These are phyloP conservation scores for Monodelphis domestica DNA, from an alignment of 2,797 vertebrate species.

Conservation along the genomic window DNA sequence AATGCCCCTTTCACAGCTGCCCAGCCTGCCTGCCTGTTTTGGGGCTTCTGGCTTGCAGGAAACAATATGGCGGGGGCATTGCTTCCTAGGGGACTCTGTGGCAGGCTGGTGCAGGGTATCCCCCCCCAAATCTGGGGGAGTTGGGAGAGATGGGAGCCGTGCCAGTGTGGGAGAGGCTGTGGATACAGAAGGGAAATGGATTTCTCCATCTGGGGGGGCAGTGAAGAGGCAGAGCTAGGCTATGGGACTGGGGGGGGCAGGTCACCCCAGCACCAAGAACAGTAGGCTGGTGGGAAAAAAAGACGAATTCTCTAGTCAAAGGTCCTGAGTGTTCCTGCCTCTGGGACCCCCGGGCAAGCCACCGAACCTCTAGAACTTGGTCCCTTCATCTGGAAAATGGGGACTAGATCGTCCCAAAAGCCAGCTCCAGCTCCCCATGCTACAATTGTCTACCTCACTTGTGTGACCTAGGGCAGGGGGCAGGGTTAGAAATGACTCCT, in stretches of 20 bases:
- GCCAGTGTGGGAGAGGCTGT: neutral
- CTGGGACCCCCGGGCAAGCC: no score
- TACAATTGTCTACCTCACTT: neutral
- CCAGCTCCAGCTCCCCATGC: no score
- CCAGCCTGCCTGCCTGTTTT: neutral
- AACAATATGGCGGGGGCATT: neutral
- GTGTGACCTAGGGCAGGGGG: neutral
- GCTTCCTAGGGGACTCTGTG: neutral
- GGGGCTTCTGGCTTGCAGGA: neutral
- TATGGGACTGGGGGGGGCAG: no score
- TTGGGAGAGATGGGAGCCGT: neutral
- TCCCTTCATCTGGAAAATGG: no score
- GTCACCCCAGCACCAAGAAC: no score
- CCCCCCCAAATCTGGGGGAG: neutral
- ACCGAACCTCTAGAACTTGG: no score
- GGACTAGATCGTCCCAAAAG: neutral
- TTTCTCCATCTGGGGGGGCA: neutral
- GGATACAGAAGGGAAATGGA: no score
- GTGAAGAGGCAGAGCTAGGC: neutral
- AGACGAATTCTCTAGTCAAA: no score
- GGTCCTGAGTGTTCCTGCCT: no score
- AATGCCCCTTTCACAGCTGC: neutral
- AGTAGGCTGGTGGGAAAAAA: no score
- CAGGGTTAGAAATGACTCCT: no score
- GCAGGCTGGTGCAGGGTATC: neutral